Evolutionary conservation across 1,140 invertebrate genomes (phyloP).

Genomic region (Bombyx mandarina): DNA sequence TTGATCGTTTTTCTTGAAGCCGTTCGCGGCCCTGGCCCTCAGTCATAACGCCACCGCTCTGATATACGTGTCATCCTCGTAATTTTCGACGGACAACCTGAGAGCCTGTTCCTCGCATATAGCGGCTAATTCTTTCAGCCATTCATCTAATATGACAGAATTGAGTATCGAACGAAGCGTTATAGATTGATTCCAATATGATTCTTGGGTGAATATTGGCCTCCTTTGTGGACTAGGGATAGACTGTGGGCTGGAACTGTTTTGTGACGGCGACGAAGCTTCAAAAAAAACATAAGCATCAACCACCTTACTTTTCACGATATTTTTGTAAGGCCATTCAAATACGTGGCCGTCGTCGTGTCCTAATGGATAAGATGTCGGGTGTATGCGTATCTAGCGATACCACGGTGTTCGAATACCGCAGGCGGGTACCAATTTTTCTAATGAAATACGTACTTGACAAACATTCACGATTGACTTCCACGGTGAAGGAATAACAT

Average conservation of each 20-base stretch:
- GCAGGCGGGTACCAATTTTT: too few relatives aligned
- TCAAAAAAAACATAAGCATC: conserved; percentile 5
- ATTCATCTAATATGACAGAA: conserved; percentile 92
- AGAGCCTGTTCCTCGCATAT: conserved; percentile 92
- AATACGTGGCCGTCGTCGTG: too few relatives aligned
- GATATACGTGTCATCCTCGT: conserved; percentile 47
- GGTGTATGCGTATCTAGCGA: too few relatives aligned
- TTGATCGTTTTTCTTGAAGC: conserved; percentile 1
- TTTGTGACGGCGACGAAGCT: conserved; percentile 33
- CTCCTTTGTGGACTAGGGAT: conserved; percentile 29
- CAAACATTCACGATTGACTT: too few relatives aligned
- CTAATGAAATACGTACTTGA: too few relatives aligned
- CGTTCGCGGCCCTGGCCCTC: conserved; percentile 36
- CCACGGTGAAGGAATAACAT: too few relatives aligned
- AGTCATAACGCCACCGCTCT: conserved; percentile 57
- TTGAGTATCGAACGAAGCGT: conserved; percentile 64
- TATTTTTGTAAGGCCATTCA: too few relatives aligned
- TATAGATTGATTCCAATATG: conserved; percentile 63
- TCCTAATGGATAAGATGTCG: too few relatives aligned
- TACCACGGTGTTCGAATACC: too few relatives aligned
- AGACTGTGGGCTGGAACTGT: conserved; percentile 27
- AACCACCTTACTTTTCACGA: too few relatives aligned
- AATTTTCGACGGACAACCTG: conserved; percentile 34
- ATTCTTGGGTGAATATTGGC: conserved; percentile 47
- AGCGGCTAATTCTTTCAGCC: conserved; percentile 93